These are phyloP conservation scores for Pterostichus niger DNA, from an alignment of 2,888 invertebrate species.

Conservation along the genomic window DNA sequence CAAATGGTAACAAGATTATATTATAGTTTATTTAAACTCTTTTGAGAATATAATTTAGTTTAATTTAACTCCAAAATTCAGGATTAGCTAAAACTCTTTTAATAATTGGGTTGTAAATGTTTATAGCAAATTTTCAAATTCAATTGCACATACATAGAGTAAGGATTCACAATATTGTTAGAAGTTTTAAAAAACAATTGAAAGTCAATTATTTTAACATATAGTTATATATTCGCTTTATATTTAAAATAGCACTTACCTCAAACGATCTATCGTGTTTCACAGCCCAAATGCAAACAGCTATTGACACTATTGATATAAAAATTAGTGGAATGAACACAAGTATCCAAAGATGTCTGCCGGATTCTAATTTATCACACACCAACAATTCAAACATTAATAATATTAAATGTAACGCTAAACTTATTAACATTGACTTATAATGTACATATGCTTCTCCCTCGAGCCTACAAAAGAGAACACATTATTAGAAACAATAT, in stretches of 20 bases:
- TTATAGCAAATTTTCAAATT: too few species aligned
- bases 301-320: conserved; percentile 97
- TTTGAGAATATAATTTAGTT: too few species aligned
- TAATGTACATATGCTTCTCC: conserved; percentile 98
- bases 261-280: conserved; percentile 99
- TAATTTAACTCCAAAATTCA: too few species aligned
- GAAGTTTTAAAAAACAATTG: too few species aligned
- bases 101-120: too few species aligned
- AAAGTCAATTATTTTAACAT: too few species aligned
- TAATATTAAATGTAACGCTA: conserved; percentile 95
- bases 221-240: too few species aligned
- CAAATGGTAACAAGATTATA: too few species aligned
- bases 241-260: conserved; percentile 77
- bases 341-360: conserved; percentile 92
- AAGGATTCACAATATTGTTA: too few species aligned
- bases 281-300: conserved; percentile 98
- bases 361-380: conserved; percentile 95
- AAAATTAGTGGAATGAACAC: conserved; percentile 98
- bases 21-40: too few species aligned
- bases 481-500: conserved; percentile 51
- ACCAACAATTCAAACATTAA: conserved; percentile 97
- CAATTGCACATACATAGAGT: too few species aligned
- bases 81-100: too few species aligned
- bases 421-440: conserved; percentile 98
- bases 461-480: conserved; percentile 85